A percentile compares a stretch with the other conserved stretches of the same genome.
Conservation (phyloP, 37 sponge, comb jelly and placozoan species). For the Diacarnus erythraeanus region DNA sequence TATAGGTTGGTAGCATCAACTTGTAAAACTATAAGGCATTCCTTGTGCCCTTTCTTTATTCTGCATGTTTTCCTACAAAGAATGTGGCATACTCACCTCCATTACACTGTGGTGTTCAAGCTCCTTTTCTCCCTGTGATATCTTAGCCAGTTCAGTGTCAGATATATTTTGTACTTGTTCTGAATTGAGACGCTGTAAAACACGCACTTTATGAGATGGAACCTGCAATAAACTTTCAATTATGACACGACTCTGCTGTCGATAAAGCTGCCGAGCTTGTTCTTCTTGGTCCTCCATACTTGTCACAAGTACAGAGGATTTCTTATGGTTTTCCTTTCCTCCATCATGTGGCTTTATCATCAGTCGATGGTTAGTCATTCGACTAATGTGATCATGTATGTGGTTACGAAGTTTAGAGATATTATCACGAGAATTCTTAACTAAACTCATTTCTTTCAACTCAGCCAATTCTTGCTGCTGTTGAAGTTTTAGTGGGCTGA, state of each 20-base stretch:
- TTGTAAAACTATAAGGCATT: no score
- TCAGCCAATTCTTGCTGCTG: not conserved
- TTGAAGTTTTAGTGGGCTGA: not conserved
- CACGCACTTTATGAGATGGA: not conserved
- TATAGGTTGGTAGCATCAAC: no score
- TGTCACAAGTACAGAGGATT: not conserved
- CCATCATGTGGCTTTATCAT: not conserved
- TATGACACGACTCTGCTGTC: conserved; percentile 23
- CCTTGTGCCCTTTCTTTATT: no score
- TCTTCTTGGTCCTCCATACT: not conserved
- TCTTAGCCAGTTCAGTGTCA: not conserved
- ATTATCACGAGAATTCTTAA: not conserved
- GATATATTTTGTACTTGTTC: not conserved
- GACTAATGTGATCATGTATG: not conserved
- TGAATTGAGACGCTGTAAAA: conserved; percentile 5
- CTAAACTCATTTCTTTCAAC: not conserved
- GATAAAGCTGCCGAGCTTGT: not conserved
- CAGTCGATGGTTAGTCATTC: conserved; percentile 17
- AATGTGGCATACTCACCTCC: not conserved
- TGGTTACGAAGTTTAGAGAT: not conserved
- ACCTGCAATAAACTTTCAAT: conserved; percentile 26
- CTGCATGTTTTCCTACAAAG: not conserved
- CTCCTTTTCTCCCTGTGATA: no score
- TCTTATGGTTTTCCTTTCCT: not conserved
- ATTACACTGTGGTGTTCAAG: no score